phyloP scores from a whole-genome alignment of 1,140 invertebrate genomes.

The Sycophila sp. region DNA sequence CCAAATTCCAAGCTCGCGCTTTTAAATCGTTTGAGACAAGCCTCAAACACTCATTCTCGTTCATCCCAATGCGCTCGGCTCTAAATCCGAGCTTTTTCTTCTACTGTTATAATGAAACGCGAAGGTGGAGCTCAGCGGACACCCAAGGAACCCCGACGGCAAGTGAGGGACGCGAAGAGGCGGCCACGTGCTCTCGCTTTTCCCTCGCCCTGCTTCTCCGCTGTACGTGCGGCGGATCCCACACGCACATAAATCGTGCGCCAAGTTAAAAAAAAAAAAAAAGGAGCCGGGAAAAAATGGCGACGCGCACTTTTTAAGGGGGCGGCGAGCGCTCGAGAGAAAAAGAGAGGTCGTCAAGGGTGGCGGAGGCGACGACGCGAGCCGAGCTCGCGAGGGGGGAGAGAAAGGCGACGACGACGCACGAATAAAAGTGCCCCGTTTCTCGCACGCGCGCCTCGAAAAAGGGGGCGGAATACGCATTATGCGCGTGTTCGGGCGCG shows the following conservation, averaged over 20 bases:
- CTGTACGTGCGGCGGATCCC: constrained; percentile 5
- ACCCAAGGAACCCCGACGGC: no score
- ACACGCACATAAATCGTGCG: constrained; percentile 24
- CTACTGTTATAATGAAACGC: constrained; percentile 20
- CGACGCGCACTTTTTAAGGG: constrained; percentile 50
- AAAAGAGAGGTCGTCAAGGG: constrained; percentile 41
- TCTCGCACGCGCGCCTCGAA: constrained; percentile 47
- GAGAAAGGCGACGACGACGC: constrained; percentile 52
- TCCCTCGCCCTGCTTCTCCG: no score
- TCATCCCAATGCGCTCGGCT: constrained; percentile 6
- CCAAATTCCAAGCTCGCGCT: background rate
- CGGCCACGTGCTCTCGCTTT: background rate
- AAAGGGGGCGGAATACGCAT: constrained; percentile 53
- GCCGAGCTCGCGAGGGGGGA: no score
- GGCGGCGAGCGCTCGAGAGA: constrained; percentile 52
- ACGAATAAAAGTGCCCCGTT: constrained; percentile 64
- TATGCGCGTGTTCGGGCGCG: background rate
- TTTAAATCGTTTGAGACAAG: constrained; percentile 7
- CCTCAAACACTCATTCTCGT: background rate
- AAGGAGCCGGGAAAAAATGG: constrained; percentile 56
- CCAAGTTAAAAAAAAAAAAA: constrained; percentile 9
- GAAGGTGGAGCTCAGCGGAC: no score
- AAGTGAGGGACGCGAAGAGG: no score
- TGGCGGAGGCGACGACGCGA: constrained; percentile 47
- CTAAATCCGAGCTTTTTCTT: constrained; percentile 23